Evolutionary conservation across 2,888 invertebrate species (phyloP), one percentile per base, ranked within the genome.

Genomic region (Philhelius pedissequus): DNA sequence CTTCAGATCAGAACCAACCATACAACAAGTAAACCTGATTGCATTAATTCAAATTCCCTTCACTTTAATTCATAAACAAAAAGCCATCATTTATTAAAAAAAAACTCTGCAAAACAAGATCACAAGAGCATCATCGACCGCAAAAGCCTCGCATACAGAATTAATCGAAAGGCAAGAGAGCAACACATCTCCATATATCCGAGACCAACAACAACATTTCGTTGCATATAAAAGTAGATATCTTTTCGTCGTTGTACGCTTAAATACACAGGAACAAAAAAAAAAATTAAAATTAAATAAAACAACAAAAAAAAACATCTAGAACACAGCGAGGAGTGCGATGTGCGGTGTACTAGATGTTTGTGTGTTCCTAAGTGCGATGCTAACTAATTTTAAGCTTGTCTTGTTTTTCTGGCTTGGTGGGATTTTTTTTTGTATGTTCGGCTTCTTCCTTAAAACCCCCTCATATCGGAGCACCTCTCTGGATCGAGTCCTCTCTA

Each of bases 381-480:
- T 71, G 84, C 74, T 54, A 71, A 71, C 84, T 84, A 84, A 84
- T 84, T 84, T 80, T 75, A 84, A 84, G 75, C 75, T 84, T 84
- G 84, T 84, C 84, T 84, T 80, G 84, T 80, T 84, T 84, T 84
- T 80, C 84, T 84, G 60, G 84, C 80, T 84, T 71, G 76, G 84
- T 84, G 66, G 64, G 84, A 80, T 84, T 70, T 71, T 75, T 62
- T 22, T 32, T 27, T 11, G 22, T 22, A 11, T 4, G 3, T 5
- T 40, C 32, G 7, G 22, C 32, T 43, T 62, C 48, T 50, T 56
- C 52, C 32, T 22, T 56, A n/a, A 25, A 58, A 20, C 30, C 45
- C 58, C 20, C 20, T 7, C 52, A 22, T 11, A 38, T 71, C 8
- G 18, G 9, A 43, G 3, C 40, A 2, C 66, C 20, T 8, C 27